Base-by-base conservation (phyloP, 35 echinoderm and acorn worm species). In the Heliocidaris erythrogramma region DNA sequence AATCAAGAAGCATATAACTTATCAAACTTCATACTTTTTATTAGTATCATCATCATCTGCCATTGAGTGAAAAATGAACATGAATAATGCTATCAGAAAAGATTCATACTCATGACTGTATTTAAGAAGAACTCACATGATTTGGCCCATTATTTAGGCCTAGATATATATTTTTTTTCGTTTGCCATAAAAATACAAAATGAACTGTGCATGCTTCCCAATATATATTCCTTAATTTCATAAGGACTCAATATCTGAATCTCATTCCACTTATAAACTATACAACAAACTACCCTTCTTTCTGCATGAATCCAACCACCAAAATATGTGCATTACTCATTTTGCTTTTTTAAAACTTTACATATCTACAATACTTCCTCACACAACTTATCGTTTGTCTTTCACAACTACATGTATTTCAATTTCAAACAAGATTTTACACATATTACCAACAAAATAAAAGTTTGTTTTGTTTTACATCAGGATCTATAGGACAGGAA, bases 41-140 rank as follows among this genome's bases (percentile, higher is more conserved):
- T 78, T 78, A n/a, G 17, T 21, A 78, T 78, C 65, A 78, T 60
- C 59, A 60, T 78, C 65, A 78, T 78, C 27, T 78, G 27, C 27
- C 65, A 78, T 78, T 7, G 17, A 78, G 65, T 78, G 65, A 78
- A 78, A 78, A 78, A 27, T 78, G 18, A 78, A 78, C 65, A 78
- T 78, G 65, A 78, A 78, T 78, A 78, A 56, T 56, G 52, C 52
- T 78, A n/a, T 78, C n/a, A 78, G 65, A 78, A 69, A 69, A 78
- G 65, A 78, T 78, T 8, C 7, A 56, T 56, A 78, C 18, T 78
- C 65, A 24, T 78, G 65, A 78, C 27, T 78, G 65, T 78, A 78
- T 78, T 78, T 78, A 7, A 27, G 65, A 78, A 78, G 65, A 78
- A 78, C 65, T 78, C 27, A 78, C 65, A 78, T 78, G 65, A 27